Evolutionary conservation across 2,888 invertebrate genomes (phyloP).

Genomic region (Poecilus cupreus): DNA sequence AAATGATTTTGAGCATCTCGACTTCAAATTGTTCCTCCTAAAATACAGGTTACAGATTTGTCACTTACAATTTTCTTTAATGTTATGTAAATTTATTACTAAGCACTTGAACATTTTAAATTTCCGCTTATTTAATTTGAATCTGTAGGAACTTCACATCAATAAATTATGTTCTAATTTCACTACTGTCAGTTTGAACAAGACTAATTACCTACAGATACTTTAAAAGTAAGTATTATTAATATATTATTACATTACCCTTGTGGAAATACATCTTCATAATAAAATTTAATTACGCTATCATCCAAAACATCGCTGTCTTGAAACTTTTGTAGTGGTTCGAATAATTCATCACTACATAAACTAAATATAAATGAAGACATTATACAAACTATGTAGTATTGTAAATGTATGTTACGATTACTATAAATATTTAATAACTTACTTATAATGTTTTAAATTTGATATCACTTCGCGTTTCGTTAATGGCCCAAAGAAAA

Average conservation of each 20-base stretch:
- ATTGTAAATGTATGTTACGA: too few species aligned
- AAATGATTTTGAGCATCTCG: background rate
- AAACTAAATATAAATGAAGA: slow-evolving; percentile 4
- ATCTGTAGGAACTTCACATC: too few species aligned
- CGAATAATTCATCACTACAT: background rate
- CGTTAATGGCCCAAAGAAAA: slow-evolving; percentile 42
- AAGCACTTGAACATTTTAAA: too few species aligned
- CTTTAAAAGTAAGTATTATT: background rate
- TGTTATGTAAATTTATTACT: too few species aligned
- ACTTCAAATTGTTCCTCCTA: background rate
- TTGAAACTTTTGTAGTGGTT: slow-evolving; percentile 21
- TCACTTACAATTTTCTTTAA: background rate
- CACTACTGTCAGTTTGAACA: too few species aligned
- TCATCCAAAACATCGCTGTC: slow-evolving; percentile 20
- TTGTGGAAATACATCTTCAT: slow-evolving; percentile 23
- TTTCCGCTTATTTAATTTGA: too few species aligned
- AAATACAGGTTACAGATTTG: background rate
- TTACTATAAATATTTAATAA: background rate
- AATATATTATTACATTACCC: slow-evolving; percentile 5
- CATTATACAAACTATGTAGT: background rate
- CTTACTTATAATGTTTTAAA: slow-evolving; percentile 48
- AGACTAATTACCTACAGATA: too few species aligned
- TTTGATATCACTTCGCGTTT: slow-evolving; percentile 23
- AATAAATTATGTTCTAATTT: too few species aligned
- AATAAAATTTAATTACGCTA: slow-evolving; percentile 4